phyloP scores from a whole-genome alignment of 2,113 vertebrate species.

The Dryoscopus gambensis region DNA sequence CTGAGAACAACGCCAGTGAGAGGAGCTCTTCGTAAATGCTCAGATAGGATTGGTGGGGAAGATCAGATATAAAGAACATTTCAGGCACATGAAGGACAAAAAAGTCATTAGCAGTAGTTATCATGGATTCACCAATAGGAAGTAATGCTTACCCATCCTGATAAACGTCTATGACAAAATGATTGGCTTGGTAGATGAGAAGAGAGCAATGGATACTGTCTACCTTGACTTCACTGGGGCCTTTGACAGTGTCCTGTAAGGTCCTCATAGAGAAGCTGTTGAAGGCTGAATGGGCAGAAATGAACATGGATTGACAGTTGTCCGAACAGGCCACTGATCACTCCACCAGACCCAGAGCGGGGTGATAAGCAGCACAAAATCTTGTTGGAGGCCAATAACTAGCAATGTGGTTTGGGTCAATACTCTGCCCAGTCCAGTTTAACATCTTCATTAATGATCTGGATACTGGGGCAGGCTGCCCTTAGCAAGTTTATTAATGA shows the following conservation, averaged over 20 bases:
- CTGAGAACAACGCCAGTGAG: not conserved
- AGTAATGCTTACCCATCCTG: not conserved
- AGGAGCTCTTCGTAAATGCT: not conserved
- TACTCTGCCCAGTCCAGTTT: accelerated
- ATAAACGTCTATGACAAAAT: not conserved
- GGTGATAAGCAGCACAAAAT: not conserved
- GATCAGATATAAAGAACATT: not conserved
- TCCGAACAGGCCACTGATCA: not conserved
- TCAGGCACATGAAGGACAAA: not conserved
- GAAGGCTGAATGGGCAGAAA: not conserved
- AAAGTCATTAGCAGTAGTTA: not conserved
- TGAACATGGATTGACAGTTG: not conserved
- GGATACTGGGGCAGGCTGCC: not conserved
- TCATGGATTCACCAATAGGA: not conserved
- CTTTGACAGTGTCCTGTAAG: not conserved
- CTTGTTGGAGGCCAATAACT: not conserved
- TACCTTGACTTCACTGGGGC: not conserved
- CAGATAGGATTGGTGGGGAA: not conserved
- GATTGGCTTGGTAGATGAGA: not conserved
- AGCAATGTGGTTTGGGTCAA: not conserved
- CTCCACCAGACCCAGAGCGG: not conserved
- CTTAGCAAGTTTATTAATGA: not conserved
- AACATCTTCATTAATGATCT: not conserved
- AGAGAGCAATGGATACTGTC: not conserved
- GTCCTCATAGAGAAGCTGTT: not conserved